Percentiles rank a stretch among this genome's conserved stretches.
Conservation (phyloP, 2,888 invertebrate species). For the Hypolimnas misippus region DNA sequence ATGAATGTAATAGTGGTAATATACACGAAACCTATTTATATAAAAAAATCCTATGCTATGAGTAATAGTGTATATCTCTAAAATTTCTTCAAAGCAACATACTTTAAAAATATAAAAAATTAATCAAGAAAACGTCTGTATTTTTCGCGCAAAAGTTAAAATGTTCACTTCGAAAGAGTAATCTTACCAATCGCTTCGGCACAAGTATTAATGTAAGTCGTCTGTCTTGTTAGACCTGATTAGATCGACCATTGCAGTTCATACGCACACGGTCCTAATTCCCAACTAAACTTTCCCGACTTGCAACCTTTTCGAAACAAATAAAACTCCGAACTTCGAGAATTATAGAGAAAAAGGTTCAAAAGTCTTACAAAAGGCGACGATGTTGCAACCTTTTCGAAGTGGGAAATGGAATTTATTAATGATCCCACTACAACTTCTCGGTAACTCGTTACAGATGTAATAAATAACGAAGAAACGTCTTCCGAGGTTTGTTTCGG, state of each 20-base stretch:
- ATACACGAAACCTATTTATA: too few relatives aligned
- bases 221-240: conserved; percentile 67
- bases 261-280: conserved; percentile 48
- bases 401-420: conserved; percentile 59
- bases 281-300: conserved; percentile 36
- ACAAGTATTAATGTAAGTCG: conserved; percentile 66
- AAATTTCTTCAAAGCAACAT: too few relatives aligned
- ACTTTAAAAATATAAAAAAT: too few relatives aligned
- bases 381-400: conserved; percentile 56
- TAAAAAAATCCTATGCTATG: too few relatives aligned
- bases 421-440: conserved; percentile 67
- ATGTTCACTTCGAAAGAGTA: conserved; percentile 50
- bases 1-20: too few relatives aligned
- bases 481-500: conserved; percentile 20
- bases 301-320: conserved; percentile 53
- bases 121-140: background rate
- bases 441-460: conserved; percentile 66
- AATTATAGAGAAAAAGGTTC: conserved; percentile 49
- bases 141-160: conserved; percentile 5
- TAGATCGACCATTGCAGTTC: conserved; percentile 59
- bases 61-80: too few relatives aligned
- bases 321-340: conserved; percentile 36
- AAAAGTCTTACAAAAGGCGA: conserved; percentile 42
- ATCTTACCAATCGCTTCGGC: conserved; percentile 63
- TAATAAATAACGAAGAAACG: conserved; percentile 66